These are phyloP conservation scores for Sorex maritimensis DNA, from an alignment of 2,797 vertebrate genomes.

Conservation along the genomic window DNA sequence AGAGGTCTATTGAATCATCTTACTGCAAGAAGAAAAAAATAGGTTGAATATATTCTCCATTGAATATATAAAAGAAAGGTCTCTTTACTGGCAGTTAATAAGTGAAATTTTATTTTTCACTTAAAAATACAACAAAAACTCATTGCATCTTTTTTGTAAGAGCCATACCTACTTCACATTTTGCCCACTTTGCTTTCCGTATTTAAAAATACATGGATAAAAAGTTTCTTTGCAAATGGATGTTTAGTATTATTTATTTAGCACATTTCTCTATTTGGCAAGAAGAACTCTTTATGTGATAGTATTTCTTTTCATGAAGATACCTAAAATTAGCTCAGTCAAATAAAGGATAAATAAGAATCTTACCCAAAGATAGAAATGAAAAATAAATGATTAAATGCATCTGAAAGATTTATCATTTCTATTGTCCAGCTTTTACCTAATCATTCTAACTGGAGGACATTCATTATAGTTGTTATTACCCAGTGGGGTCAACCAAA, in stretches of 20 bases:
- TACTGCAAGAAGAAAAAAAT: slow-evolving; percentile 18
- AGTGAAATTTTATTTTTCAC: background rate
- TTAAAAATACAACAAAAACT: slow-evolving; percentile 43
- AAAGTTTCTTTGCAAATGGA: slow-evolving; percentile 41
- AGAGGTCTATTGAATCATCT: slow-evolving; percentile 59
- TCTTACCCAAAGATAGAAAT: slow-evolving; percentile 38
- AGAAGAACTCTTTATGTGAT: background rate
- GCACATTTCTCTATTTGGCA: slow-evolving; percentile 46
- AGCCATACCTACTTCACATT: background rate
- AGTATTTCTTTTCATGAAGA: slow-evolving; percentile 29
- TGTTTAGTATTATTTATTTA: slow-evolving; percentile 41
- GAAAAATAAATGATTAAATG: slow-evolving; percentile 58
- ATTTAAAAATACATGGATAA: slow-evolving; percentile 29
- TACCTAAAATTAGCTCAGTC: slow-evolving; percentile 26
- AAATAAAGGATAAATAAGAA: slow-evolving; percentile 37
- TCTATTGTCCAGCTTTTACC: slow-evolving; percentile 57
- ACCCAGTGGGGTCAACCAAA: slow-evolving; percentile 67
- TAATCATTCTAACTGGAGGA: slow-evolving; percentile 41
- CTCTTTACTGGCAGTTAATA: slow-evolving; percentile 3
- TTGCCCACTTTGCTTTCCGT: background rate
- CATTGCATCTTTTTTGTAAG: slow-evolving; percentile 51
- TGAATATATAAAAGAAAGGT: background rate
- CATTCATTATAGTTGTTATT: slow-evolving; percentile 47
- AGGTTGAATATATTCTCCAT: background rate
- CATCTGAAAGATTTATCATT: slow-evolving; percentile 20